Evolutionary conservation across 2,113 vertebrate species (phyloP).

Genomic region (Picathartes gymnocephalus): DNA sequence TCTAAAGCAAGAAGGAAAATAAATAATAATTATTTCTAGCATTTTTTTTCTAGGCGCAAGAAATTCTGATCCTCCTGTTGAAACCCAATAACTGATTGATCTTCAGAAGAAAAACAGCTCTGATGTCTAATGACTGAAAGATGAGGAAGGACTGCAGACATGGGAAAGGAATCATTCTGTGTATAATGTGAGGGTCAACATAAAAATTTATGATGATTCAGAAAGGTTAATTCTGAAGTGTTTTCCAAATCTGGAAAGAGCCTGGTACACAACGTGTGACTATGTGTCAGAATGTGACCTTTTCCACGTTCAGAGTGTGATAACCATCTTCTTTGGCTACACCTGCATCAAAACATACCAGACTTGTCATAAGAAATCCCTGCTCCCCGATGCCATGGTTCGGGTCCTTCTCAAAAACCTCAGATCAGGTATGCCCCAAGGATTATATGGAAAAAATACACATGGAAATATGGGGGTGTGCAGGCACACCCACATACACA

Average conservation of each 20-base stretch:
- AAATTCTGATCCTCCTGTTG: neutral
- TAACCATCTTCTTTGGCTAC: neutral
- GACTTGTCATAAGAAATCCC: neutral
- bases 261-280: neutral
- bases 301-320: neutral
- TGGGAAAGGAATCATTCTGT: neutral
- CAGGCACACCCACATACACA: neutral
- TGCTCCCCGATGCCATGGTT: neutral
- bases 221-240: neutral
- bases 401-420: neutral
- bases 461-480: neutral
- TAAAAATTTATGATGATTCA: neutral
- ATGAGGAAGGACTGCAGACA: neutral
- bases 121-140: neutral
- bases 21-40: neutral
- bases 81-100: neutral
- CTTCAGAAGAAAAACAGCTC: neutral
- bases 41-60: neutral
- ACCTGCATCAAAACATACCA: neutral
- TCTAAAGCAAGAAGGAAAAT: neutral
- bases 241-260: neutral
- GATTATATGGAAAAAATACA: neutral
- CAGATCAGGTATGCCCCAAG: neutral
- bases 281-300: neutral
- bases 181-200: neutral